Evolutionary conservation across 2,113 vertebrate genomes (phyloP).

Genomic region (Sminthopsis crassicaudata): DNA sequence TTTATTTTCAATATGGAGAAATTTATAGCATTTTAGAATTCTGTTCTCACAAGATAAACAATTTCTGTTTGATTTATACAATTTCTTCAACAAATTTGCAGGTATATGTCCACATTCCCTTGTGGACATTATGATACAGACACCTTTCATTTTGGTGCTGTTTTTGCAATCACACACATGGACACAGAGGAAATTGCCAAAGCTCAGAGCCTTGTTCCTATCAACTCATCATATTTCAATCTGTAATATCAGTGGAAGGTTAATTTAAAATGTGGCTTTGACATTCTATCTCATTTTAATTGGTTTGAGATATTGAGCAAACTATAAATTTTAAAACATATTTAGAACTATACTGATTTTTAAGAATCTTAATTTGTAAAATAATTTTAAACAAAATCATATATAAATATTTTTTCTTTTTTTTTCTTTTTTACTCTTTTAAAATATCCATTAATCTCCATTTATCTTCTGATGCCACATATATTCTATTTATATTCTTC

Average conservation of each 20-base stretch:
- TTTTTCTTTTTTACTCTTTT: constrained; percentile 3
- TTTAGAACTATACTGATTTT: constrained; percentile 34
- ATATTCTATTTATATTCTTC: neutral
- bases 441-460: neutral
- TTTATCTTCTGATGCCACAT: neutral
- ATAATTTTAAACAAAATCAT: constrained; percentile 15
- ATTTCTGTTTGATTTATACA: constrained; percentile 64
- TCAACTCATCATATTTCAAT: constrained; percentile 56
- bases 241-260: constrained; percentile 53
- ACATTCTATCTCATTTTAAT: constrained; percentile 54
- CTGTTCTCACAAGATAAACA: constrained; percentile 74
- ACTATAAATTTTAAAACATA: constrained; percentile 31
- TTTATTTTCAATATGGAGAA: constrained; percentile 60
- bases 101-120: constrained; percentile 50
- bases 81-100: constrained; percentile 63
- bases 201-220: constrained; percentile 22
- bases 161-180: neutral
- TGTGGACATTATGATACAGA: constrained; percentile 36
- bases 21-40: constrained; percentile 72
- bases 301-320: constrained; percentile 43
- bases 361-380: constrained; percentile 34
- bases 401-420: neutral
- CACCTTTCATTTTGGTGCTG: constrained; percentile 13
- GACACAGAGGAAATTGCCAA: constrained; percentile 15
- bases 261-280: constrained; percentile 59